Evolutionary conservation across 2,113 vertebrate species (phyloP).

Genomic region (Anolis carolinensis): DNA sequence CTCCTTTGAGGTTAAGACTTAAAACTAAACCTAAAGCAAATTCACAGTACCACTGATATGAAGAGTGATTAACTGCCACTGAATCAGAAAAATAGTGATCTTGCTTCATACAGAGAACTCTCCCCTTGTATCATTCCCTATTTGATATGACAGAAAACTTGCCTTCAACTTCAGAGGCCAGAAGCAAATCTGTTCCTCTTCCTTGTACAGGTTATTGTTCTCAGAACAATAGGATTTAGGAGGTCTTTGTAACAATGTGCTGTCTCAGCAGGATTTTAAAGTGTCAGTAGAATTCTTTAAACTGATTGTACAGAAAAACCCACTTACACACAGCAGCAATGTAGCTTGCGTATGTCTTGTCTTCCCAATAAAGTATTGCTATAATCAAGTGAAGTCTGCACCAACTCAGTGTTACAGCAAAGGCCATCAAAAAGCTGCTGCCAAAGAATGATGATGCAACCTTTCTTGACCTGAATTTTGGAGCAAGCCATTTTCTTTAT

Average conservation of each 20-base stretch:
- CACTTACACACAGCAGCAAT: not conserved
- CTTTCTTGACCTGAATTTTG: not conserved
- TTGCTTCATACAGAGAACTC: not conserved
- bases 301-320: not conserved
- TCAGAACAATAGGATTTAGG: not conserved
- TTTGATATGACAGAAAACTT: not conserved
- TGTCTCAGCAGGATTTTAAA: not conserved
- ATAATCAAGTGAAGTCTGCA: conserved; percentile 2
- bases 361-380: not conserved
- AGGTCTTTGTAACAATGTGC: not conserved
- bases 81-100: not conserved
- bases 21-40: not conserved
- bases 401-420: not conserved
- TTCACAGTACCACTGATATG: not conserved
- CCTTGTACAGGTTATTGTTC: not conserved
- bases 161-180: not conserved
- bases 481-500: not conserved
- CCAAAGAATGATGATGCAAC: not conserved
- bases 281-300: not conserved
- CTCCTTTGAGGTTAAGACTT: no score
- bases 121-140: not conserved
- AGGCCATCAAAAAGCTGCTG: not conserved
- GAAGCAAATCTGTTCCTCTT: not conserved
- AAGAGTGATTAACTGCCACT: no score
- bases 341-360: not conserved